A percentile compares a stretch with the other conserved stretches of the same genome.
Conservation (phyloP, 2,888 invertebrate genomes). For the Ischnus inquisitorius region DNA sequence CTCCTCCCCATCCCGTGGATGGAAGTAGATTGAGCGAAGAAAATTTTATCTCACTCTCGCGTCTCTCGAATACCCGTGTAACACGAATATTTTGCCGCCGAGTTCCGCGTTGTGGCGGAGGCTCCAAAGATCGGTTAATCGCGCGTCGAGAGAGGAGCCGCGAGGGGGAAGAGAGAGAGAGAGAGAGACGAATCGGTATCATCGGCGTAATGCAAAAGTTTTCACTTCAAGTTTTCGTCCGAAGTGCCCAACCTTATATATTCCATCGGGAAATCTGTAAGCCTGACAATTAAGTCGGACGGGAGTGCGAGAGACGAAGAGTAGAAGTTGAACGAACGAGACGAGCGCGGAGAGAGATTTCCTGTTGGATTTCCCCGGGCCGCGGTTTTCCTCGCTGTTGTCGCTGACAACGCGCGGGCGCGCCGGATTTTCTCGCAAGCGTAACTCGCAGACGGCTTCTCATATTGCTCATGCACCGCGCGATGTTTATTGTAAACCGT, state of each 20-base stretch:
- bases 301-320: neutral
- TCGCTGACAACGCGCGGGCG: neutral
- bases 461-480: neutral
- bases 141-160: too few species aligned
- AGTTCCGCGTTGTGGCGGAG: too few species aligned
- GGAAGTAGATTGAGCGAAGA: too few species aligned
- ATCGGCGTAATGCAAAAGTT: conserved; percentile 21
- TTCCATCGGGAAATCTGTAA: conserved; percentile 53
- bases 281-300: conserved; percentile 24
- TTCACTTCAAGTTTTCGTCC: conserved; percentile 26
- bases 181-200: neutral
- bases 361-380: neutral
- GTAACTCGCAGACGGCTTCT: neutral
- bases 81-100: too few species aligned
- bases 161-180: too few species aligned
- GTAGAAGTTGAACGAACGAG: neutral
- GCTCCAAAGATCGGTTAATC: too few species aligned
- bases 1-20: too few species aligned
- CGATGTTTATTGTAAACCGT: neutral
- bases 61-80: too few species aligned
- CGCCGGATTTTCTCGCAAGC: neutral
- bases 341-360: neutral
- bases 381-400: neutral
- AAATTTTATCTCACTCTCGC: too few species aligned
- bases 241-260: neutral